Percentiles rank a stretch among this genome's conserved stretches.
These are phyloP conservation scores for Myotis daubentonii DNA, from an alignment of 2,797 vertebrate genomes.

Conservation along the genomic window DNA sequence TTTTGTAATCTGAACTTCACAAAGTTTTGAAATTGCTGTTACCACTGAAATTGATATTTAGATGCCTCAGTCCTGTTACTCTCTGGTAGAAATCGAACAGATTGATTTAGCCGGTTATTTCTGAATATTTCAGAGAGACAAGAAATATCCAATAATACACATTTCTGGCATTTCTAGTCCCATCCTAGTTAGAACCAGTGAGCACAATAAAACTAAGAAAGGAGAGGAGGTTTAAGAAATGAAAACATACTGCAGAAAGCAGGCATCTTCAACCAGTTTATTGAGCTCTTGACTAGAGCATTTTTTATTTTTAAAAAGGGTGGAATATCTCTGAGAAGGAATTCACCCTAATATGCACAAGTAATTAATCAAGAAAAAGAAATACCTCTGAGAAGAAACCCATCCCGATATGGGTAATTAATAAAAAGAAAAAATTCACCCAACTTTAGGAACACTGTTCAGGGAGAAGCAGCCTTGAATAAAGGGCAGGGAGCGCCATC, in stretches of 20 bases:
- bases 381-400: not conserved
- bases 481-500: slow-evolving; percentile 16
- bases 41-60: not conserved
- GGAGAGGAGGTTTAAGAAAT: not conserved
- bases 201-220: slow-evolving; percentile 43
- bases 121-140: slow-evolving; percentile 50
- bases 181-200: slow-evolving; percentile 53
- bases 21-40: slow-evolving; percentile 18
- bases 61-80: not conserved
- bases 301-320: slow-evolving; percentile 19
- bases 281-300: not conserved
- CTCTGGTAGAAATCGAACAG: slow-evolving; percentile 17
- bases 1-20: not conserved
- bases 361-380: not conserved
- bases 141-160: not conserved
- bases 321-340: slow-evolving; percentile 3
- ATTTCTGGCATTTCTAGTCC: slow-evolving; percentile 42
- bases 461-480: slow-evolving; percentile 59
- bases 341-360: not conserved
- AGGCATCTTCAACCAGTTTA: not conserved
- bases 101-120: not conserved
- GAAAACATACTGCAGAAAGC: not conserved
- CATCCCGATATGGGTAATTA: not conserved
- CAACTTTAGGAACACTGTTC: slow-evolving; percentile 62
- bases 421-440: slow-evolving; percentile 31